Conservation (phyloP, 92 coral and sea anemone genomes). For the Phenganax marumi region DNA sequence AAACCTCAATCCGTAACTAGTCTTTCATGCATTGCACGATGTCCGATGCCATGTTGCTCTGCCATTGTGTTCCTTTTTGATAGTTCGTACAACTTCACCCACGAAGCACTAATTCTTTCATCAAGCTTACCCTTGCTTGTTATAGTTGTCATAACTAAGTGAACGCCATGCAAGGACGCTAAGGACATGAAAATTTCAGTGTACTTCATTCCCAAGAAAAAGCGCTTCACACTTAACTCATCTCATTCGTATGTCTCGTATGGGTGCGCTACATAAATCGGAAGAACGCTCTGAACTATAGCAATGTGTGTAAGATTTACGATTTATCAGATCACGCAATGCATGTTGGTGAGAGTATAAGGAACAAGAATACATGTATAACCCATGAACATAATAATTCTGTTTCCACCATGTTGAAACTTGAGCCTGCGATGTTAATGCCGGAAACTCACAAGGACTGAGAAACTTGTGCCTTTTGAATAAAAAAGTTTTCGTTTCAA, state of each 20-base stretch:
- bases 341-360: neutral
- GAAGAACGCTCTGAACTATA: conserved; percentile 31
- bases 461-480: too few species aligned
- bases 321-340: neutral
- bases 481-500: too few species aligned
- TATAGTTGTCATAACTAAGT: conserved; percentile 27
- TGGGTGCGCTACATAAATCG: conserved; percentile 21
- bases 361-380: neutral
- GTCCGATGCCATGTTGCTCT: conserved; percentile 37
- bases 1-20: conserved; percentile 26
- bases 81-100: conserved; percentile 31
- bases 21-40: conserved; percentile 38
- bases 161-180: conserved; percentile 44
- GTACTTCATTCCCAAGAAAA: conserved; percentile 45
- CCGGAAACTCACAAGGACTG: neutral
- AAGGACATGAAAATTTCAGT: conserved; percentile 33
- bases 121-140: conserved; percentile 33
- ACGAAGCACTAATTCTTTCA: conserved; percentile 4
- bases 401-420: too few species aligned
- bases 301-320: conserved; percentile 5
- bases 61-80: conserved; percentile 35
- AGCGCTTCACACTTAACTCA: conserved; percentile 29
- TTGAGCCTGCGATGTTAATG: neutral
- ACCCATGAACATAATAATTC: neutral
- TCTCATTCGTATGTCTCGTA: conserved; percentile 19